Evolutionary conservation across 92 coral and sea anemone species (phyloP).

Genomic region (Zoanthus solanderi): DNA sequence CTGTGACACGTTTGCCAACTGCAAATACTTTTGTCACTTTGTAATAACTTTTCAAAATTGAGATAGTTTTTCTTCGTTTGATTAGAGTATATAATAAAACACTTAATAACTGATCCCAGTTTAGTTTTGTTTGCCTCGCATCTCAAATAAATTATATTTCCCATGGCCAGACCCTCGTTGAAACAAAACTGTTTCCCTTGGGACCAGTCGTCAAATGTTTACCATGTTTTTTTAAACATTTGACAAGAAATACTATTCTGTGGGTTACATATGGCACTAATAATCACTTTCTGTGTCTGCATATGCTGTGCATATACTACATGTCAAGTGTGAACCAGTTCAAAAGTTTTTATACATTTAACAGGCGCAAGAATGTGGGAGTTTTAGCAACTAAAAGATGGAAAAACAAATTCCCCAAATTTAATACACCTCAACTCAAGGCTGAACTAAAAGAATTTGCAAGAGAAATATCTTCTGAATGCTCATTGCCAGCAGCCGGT

Average conservation of each 20-base stretch:
- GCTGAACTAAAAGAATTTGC: conserved; percentile 42
- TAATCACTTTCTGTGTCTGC: conserved; percentile 1
- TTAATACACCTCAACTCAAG: conserved; percentile 45
- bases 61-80: not conserved
- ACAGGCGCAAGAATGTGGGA: conserved; percentile 55
- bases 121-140: not conserved
- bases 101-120: conserved; percentile 2
- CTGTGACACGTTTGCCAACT: conserved; percentile 5
- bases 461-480: conserved; percentile 19
- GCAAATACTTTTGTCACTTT: conserved; percentile 4
- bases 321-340: not conserved
- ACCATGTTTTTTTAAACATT: conserved; percentile 8
- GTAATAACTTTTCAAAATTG: not conserved
- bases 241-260: not conserved
- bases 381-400: conserved; percentile 48
- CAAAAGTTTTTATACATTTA: conserved; percentile 14
- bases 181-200: conserved; percentile 13
- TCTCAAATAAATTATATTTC: conserved; percentile 5
- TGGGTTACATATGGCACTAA: conserved; percentile 5
- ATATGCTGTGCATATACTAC: conserved; percentile 12
- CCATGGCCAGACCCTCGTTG: not conserved
- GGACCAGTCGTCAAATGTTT: conserved; percentile 3
- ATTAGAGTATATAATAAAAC: not conserved
- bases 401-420: conserved; percentile 34
- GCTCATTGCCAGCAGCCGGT: conserved; percentile 29